These are phyloP conservation scores for Pipra filicauda DNA, from an alignment of 2,113 vertebrate species.

Conservation along the genomic window DNA sequence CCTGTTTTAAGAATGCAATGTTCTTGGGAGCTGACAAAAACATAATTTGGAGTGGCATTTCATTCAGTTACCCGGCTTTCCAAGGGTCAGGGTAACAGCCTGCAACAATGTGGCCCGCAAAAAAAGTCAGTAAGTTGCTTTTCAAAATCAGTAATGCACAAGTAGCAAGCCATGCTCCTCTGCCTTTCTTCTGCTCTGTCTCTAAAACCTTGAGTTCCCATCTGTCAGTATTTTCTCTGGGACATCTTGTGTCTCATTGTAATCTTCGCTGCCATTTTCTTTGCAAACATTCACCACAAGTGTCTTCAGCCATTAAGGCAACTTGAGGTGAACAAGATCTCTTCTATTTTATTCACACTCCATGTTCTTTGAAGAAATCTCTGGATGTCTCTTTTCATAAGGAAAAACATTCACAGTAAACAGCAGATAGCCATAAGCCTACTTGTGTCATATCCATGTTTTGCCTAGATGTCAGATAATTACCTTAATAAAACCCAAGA, in stretches of 20 bases:
- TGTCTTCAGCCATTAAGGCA: not conserved
- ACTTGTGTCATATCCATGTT: not conserved
- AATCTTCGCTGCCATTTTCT: not conserved
- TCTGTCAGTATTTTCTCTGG: conserved; percentile 7
- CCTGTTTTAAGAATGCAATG: conserved; percentile 33
- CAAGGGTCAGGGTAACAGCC: conserved; percentile 18
- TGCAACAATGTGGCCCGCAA: conserved; percentile 19
- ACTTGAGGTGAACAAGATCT: not conserved
- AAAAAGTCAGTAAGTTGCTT: not conserved
- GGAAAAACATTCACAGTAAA: not conserved
- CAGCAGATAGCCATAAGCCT: not conserved
- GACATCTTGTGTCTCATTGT: not conserved
- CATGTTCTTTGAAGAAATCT: not conserved
- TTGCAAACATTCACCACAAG: not conserved
- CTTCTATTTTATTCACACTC: not conserved
- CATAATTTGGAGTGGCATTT: conserved; percentile 30
- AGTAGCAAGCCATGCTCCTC: not conserved
- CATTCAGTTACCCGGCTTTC: not conserved
- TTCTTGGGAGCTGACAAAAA: conserved; percentile 21
- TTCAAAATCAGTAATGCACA: not conserved
- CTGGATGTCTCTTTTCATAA: not conserved
- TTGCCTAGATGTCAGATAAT: not conserved
- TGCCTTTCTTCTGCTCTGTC: not conserved
- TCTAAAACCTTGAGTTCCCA: not conserved
- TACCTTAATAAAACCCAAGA: not conserved